These are phyloP conservation scores for Pseudorhiza aurosa DNA, from an alignment of 30 jellyfish, hydroid and myxozoan genomes.

Conservation along the genomic window DNA sequence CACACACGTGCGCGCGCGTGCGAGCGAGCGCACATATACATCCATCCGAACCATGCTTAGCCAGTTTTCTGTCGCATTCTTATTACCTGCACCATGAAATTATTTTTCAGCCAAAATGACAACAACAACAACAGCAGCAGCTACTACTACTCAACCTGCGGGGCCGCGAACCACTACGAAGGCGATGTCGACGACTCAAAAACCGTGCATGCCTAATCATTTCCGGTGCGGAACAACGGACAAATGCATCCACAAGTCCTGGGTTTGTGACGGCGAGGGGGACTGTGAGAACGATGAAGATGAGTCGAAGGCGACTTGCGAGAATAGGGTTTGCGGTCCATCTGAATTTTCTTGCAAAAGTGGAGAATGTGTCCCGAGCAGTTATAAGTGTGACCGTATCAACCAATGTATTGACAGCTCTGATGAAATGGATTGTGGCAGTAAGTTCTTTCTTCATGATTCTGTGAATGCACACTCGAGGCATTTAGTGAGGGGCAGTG, in stretches of 20 bases:
- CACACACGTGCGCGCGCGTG: too few relatives aligned
- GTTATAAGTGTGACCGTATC: conserved; percentile 48
- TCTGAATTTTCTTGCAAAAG: conserved; percentile 33
- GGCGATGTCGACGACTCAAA: conserved; percentile 51
- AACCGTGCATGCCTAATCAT: conserved; percentile 42
- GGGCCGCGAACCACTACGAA: not conserved
- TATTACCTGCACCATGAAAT: too few relatives aligned
- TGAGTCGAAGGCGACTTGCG: conserved; percentile 63
- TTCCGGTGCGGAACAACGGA: conserved; percentile 40
- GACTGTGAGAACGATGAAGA: conserved; percentile 91
- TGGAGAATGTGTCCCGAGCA: conserved; percentile 49
- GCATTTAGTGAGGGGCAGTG: too few relatives aligned
- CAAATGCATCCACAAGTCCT: conserved; percentile 64
- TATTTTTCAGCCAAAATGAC: conserved; percentile 4
- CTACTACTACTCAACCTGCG: conserved; percentile 40
- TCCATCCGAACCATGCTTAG: too few relatives aligned
- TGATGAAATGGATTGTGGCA: conserved; percentile 54
- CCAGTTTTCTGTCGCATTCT: too few relatives aligned
- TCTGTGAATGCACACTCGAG: too few relatives aligned
- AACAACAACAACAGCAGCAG: conserved; percentile 4
- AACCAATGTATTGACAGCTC: conserved; percentile 53
- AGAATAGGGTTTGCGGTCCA: conserved; percentile 4
- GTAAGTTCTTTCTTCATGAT: too few relatives aligned
- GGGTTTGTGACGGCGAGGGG: conserved; percentile 91
- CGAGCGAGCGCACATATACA: too few relatives aligned